Evolutionary conservation across 1,140 invertebrate species (phyloP).

Genomic region (Panagrolaimus sp.): DNA sequence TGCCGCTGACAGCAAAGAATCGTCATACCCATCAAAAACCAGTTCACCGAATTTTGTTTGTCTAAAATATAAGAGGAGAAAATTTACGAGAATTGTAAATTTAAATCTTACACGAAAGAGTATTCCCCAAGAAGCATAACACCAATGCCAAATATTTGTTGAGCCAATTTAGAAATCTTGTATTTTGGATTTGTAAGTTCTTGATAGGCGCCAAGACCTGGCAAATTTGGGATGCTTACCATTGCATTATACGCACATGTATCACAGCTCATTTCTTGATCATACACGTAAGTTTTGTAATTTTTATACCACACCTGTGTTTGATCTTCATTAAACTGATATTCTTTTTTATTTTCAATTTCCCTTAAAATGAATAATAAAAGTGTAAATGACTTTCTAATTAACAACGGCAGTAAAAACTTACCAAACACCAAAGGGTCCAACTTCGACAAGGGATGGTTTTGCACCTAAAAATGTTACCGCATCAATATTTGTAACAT

Average conservation of each 20-base stretch:
- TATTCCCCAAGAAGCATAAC: constrained; percentile 33
- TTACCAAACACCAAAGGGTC: constrained; percentile 67
- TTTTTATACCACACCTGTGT: constrained; percentile 41
- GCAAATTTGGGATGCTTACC: constrained; percentile 27
- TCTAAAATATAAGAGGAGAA: neutral
- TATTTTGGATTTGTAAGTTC: constrained; percentile 31
- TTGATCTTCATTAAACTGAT: constrained; percentile 39
- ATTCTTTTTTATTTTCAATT: constrained; percentile 37
- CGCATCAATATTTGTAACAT: constrained; percentile 81
- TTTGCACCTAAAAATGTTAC: constrained; percentile 74
- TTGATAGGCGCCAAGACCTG: constrained; percentile 28
- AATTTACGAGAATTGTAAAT: neutral
- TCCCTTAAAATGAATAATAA: constrained; percentile 19
- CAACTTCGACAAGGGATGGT: constrained; percentile 73
- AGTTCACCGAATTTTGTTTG: constrained; percentile 25
- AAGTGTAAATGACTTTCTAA: too few relatives aligned
- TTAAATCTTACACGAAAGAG: constrained; percentile 30
- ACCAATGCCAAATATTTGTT: constrained; percentile 21
- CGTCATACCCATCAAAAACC: constrained; percentile 34
- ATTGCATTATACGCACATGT: constrained; percentile 23
- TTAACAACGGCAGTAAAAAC: too few relatives aligned
- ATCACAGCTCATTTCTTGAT: constrained; percentile 22
- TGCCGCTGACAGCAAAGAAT: constrained; percentile 22
- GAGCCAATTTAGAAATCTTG: constrained; percentile 13
- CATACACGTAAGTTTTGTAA: constrained; percentile 31